Conservation (phyloP, 2,797 vertebrate species). For the Intellagama lesueurii region DNA sequence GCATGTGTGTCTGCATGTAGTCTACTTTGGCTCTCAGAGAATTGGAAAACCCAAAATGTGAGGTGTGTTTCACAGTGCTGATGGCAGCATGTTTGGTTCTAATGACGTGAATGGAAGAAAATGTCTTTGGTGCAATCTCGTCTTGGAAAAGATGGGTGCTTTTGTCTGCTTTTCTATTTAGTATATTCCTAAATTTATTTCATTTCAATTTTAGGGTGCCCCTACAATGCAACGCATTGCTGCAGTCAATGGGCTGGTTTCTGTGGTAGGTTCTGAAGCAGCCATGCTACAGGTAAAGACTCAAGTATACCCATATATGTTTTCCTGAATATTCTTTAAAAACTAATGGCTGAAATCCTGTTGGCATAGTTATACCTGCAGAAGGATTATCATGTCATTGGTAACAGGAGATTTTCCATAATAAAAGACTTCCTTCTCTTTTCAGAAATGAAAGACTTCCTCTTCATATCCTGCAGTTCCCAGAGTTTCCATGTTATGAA, state of each 20-base stretch:
- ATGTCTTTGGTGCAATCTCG: neutral
- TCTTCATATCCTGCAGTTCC: neutral
- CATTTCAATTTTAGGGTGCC: conserved; percentile 83
- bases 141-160: neutral
- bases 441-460: no score
- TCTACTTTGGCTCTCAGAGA: neutral
- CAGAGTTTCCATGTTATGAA: no score
- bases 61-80: neutral
- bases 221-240: conserved; percentile 96
- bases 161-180: neutral
- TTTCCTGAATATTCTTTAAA: neutral
- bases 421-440: no score
- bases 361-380: neutral
- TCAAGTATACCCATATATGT: neutral
- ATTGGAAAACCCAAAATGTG: neutral
- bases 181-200: neutral
- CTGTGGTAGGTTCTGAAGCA: conserved; percentile 91
- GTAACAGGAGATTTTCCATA: no score
- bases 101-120: neutral
- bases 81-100: neutral
- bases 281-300: conserved; percentile 86
- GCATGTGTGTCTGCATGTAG: neutral
- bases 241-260: conserved; percentile 90
- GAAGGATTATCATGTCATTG: no score
- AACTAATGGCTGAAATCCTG: neutral